A percentile compares a stretch with the other conserved stretches of the same genome.
Evolutionary conservation across 2,797 vertebrate species (phyloP).

Genomic region (Cossypha dichroa): DNA sequence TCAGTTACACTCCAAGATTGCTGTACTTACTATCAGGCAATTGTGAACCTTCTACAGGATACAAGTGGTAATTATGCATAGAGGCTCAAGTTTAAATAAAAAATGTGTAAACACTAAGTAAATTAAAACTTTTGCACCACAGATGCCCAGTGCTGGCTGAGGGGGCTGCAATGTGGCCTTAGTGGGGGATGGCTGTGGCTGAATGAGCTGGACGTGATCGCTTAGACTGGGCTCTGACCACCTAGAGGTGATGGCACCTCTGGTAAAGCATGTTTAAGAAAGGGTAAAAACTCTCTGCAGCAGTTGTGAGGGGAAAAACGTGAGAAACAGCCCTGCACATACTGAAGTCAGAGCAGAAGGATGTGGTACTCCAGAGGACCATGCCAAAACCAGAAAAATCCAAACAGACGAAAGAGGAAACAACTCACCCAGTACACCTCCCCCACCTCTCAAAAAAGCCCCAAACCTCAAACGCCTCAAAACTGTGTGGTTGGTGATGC

Average conservation of each 20-base stretch:
- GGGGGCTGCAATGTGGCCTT: neutral
- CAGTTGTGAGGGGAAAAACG: neutral
- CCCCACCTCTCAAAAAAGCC: neutral
- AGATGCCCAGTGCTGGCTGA: neutral
- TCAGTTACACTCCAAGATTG: neutral
- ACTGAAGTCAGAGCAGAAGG: neutral
- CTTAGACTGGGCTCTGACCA: rapidly evolving
- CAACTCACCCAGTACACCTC: rapidly evolving
- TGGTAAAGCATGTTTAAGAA: neutral
- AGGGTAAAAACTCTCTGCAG: neutral
- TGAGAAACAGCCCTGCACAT: neutral
- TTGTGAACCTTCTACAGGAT: neutral
- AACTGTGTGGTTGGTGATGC: neutral
- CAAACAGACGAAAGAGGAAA: neutral
- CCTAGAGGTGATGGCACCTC: neutral
- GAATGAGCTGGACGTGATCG: rapidly evolving
- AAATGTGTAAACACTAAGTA: neutral
- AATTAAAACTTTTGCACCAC: neutral
- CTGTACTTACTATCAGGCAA: neutral
- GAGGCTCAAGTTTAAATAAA: neutral
- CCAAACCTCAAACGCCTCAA: neutral
- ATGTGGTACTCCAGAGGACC: neutral
- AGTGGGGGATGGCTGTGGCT: neutral
- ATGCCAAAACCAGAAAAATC: neutral
- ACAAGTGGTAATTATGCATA: neutral